phyloP scores from a whole-genome alignment of 2,797 vertebrate species.

The Acanthurus tractus region DNA sequence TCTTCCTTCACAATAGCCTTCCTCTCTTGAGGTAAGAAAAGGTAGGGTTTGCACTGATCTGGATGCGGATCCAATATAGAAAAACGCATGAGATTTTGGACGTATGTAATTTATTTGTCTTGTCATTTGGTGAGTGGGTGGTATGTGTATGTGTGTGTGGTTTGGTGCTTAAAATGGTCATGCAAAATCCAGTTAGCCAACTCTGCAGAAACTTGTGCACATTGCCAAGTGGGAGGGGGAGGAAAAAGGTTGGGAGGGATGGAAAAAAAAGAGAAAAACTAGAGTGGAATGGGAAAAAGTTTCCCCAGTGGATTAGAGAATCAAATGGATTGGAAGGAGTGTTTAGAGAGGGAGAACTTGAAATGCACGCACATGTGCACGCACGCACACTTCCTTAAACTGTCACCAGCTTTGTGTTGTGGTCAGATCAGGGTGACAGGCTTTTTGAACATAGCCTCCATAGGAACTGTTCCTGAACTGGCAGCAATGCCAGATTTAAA shows the following conservation, averaged over 20 bases:
- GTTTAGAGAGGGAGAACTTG: slow-evolving; percentile 76
- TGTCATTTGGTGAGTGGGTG: slow-evolving; percentile 5
- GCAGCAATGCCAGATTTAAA: slow-evolving; percentile 16
- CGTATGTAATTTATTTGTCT: slow-evolving; percentile 17
- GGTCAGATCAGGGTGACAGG: slow-evolving; percentile 70
- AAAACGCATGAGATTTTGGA: background rate
- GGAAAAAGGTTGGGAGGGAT: slow-evolving; percentile 2
- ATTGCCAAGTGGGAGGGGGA: slow-evolving; percentile 49
- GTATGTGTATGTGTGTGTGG: background rate
- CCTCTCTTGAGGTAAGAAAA: slow-evolving; percentile 9
- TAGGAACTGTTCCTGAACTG: slow-evolving; percentile 54
- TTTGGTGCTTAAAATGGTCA: slow-evolving; percentile 18
- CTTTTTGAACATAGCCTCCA: slow-evolving; percentile 52
- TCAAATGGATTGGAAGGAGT: slow-evolving; percentile 78
- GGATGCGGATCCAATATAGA: slow-evolving; percentile 13
- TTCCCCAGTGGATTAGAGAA: slow-evolving; percentile 81
- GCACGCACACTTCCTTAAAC: slow-evolving; percentile 61
- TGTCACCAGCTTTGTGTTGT: slow-evolving; percentile 68
- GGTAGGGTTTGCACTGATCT: slow-evolving; percentile 1
- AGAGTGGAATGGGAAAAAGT: slow-evolving; percentile 52
- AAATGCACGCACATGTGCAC: slow-evolving; percentile 39
- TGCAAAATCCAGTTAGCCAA: slow-evolving; percentile 77
- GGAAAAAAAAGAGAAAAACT: slow-evolving; percentile 43
- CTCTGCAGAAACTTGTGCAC: slow-evolving; percentile 55
- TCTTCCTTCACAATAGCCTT: background rate